Percentiles rank a stretch among this genome's conserved stretches.
These are phyloP conservation scores for Rhizoglyphus robini DNA, from an alignment of 1,140 invertebrate species.

Conservation along the genomic window DNA sequence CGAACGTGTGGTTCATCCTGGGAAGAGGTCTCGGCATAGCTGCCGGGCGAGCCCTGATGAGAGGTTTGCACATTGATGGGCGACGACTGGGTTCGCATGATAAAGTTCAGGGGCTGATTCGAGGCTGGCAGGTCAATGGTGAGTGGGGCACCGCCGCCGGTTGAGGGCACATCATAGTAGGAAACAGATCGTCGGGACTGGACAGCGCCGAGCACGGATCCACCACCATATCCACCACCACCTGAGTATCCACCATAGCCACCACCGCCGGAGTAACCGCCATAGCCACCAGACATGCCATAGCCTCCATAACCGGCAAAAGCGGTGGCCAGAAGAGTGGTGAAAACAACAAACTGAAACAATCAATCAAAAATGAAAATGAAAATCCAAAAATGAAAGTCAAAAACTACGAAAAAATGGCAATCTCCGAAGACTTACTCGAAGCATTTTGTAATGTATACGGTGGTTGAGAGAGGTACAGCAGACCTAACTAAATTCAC, in stretches of 20 bases:
- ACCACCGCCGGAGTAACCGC: constrained; percentile 13
- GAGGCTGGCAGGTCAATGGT: constrained; percentile 9
- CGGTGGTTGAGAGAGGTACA: no score
- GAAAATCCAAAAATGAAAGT: background rate
- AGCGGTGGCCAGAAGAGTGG: background rate
- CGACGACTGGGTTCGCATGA: background rate
- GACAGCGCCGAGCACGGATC: background rate
- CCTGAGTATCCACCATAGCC: background rate
- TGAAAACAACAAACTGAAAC: background rate
- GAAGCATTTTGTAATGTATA: background rate
- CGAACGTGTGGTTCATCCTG: constrained; percentile 12
- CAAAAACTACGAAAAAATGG: no score
- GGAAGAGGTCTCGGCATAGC: background rate
- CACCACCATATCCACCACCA: constrained; percentile 10
- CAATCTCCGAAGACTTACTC: no score
- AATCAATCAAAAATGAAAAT: background rate
- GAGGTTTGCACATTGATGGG: background rate
- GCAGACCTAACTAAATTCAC: no score
- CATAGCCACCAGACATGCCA: background rate
- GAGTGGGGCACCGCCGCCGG: background rate
- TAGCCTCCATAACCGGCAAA: background rate
- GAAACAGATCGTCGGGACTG: background rate
- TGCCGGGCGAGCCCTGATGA: background rate
- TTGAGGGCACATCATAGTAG: constrained; percentile 14
- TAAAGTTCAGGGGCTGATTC: background rate